Evolutionary conservation across 2,888 invertebrate species (phyloP), one percentile per base, ranked within the genome.

Genomic region (Liposcelis brunnea): DNA sequence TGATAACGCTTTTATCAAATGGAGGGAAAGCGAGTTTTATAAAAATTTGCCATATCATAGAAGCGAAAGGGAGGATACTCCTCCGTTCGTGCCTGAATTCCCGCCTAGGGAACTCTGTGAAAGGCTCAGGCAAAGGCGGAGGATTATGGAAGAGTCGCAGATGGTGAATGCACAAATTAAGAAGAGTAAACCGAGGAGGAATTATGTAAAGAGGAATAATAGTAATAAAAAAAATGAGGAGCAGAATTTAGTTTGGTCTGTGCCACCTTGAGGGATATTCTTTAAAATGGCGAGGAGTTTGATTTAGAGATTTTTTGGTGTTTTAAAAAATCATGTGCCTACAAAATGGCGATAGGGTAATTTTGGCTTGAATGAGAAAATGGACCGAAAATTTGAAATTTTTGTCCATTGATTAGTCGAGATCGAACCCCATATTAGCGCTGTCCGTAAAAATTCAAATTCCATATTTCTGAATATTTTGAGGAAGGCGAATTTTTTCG

Each of bases 231-330:
- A 36, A 14, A 8, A 8, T 18, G 16, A n/a, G 19, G 40, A 40
- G 4, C 19, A 40, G 19, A 3, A 3, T 16, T 16, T 40, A 6
- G 40, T 18, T 10, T 40, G 40, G 40, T 12, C 15, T 6, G 4
- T 40, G 40, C 40, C 40, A 10, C 43, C 48, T n/a, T n/a, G n/a
- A n/a, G n/a, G n/a, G n/a, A n/a, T n/a, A n/a, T 26, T 26, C 26
- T 26, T 26, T 6, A 26, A 26, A n/a, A n/a, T n/a, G n/a, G n/a
- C n/a, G n/a, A n/a, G n/a, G n/a, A n/a, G n/a, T n/a, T n/a, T n/a
- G n/a, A n/a, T n/a, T n/a, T n/a, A n/a, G n/a, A n/a, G n/a, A n/a
- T n/a, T n/a, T n/a, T n/a, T n/a, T n/a, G n/a, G n/a, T n/a, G n/a
- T n/a, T n/a, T n/a, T n/a, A n/a, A n/a, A n/a, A n/a, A n/a, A n/a